A percentile compares a stretch with the other conserved stretches of the same genome.
These are phyloP conservation scores for Agriopis marginaria DNA, from an alignment of 2,888 invertebrate species.

Conservation along the genomic window DNA sequence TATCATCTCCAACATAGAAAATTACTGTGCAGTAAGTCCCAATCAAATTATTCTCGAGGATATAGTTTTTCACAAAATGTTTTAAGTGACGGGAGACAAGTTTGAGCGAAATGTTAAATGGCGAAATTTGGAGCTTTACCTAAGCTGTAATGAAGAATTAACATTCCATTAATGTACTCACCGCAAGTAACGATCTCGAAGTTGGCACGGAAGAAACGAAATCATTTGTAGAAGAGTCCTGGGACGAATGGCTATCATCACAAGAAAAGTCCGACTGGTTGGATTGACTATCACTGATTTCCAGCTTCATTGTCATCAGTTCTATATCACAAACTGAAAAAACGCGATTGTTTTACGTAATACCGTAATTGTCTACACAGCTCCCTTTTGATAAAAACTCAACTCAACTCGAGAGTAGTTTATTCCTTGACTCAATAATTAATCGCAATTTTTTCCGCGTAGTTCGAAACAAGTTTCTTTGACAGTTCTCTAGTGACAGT, in stretches of 20 bases:
- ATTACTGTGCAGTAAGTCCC: too few species aligned
- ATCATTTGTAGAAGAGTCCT: constrained; percentile 85
- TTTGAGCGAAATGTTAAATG: neutral
- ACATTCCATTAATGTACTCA: constrained; percentile 57
- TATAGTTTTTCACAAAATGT: too few species aligned
- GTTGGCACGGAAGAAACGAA: constrained; percentile 70
- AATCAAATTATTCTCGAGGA: neutral
- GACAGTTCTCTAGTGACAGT: constrained; percentile 74
- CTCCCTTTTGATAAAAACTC: constrained; percentile 25
- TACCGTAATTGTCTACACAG: constrained; percentile 46
- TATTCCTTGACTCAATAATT: constrained; percentile 31
- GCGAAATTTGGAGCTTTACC: neutral
- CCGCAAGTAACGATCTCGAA: constrained; percentile 73
- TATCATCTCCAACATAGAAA: too few species aligned
- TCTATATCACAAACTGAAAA: constrained; percentile 60
- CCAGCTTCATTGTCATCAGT: constrained; percentile 87
- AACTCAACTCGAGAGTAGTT: constrained; percentile 3
- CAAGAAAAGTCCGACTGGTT: constrained; percentile 87
- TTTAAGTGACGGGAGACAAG: neutral
- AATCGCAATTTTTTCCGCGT: constrained; percentile 57
- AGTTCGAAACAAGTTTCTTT: constrained; percentile 56
- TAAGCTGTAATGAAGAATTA: neutral
- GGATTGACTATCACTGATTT: constrained; percentile 86
- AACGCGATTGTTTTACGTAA: constrained; percentile 58
- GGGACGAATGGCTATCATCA: constrained; percentile 87